phyloP scores from a whole-genome alignment of 1,140 invertebrate species.

The Ladona fulva region DNA sequence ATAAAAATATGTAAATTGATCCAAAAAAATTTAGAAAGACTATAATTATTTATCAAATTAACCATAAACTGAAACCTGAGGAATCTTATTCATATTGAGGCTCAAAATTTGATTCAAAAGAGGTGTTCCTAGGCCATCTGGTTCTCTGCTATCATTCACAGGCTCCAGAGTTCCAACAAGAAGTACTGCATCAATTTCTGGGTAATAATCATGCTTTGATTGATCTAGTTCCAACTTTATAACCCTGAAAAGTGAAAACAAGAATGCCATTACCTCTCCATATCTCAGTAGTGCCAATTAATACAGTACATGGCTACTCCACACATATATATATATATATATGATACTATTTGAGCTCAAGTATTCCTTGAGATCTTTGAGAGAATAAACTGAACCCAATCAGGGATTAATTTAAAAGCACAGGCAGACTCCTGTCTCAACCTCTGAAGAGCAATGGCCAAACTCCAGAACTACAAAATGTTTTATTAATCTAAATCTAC shows the following conservation, averaged over 20 bases:
- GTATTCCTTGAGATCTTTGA: too few relatives aligned
- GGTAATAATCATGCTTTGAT: conserved; percentile 68
- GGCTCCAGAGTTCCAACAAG: conserved; percentile 48
- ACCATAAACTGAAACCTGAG: conserved; percentile 23
- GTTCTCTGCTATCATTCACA: background rate
- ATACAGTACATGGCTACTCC: too few relatives aligned
- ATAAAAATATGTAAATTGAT: background rate
- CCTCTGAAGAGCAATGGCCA: too few relatives aligned
- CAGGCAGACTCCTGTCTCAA: too few relatives aligned
- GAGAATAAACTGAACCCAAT: too few relatives aligned
- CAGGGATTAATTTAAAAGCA: too few relatives aligned
- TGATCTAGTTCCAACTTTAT: conserved; percentile 79
- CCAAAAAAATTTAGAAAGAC: conserved; percentile 10
- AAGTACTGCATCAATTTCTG: conserved; percentile 76
- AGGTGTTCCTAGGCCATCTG: background rate
- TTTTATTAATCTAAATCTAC: too few relatives aligned
- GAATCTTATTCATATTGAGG: conserved; percentile 24
- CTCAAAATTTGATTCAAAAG: conserved; percentile 20
- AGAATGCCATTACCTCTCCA: too few relatives aligned
- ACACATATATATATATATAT: too few relatives aligned
- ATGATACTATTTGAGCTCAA: too few relatives aligned
- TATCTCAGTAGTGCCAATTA: too few relatives aligned
- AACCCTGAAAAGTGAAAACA: conserved; percentile 42
- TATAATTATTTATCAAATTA: background rate
- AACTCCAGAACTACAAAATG: too few relatives aligned